These are phyloP conservation scores for Oeneis ivallda DNA, from an alignment of 2,888 invertebrate genomes.

Conservation along the genomic window DNA sequence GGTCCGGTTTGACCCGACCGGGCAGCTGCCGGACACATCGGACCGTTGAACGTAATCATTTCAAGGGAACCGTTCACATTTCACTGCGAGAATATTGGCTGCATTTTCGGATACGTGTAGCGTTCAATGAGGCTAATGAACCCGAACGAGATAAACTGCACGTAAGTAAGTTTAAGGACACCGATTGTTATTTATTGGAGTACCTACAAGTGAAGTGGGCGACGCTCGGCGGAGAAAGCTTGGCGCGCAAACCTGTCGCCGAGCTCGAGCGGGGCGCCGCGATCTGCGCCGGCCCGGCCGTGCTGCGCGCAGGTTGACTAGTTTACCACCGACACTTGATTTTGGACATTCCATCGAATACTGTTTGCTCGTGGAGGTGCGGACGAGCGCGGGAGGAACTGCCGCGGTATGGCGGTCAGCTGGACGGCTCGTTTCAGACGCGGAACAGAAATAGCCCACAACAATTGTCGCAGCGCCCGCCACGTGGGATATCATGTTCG, in stretches of 20 bases:
- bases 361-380: no score
- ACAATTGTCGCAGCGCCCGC: slow-evolving; percentile 34
- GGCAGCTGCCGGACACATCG: no score
- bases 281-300: no score
- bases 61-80: not conserved
- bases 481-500: slow-evolving; percentile 21
- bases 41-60: not conserved
- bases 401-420: slow-evolving; percentile 18
- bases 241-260: not conserved
- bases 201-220: not conserved
- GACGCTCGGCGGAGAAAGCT: slow-evolving; percentile 9
- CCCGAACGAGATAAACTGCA: slow-evolving; percentile 9
- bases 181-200: not conserved
- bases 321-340: not conserved
- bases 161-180: not conserved
- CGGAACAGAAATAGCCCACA: slow-evolving; percentile 42
- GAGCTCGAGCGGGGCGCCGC: no score
- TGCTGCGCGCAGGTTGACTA: no score
- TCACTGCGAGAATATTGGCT: not conserved
- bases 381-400: not conserved
- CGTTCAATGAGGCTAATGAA: slow-evolving; percentile 1
- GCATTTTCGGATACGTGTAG: not conserved
- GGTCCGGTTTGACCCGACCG: no score
- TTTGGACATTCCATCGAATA: not conserved
- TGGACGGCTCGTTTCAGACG: slow-evolving; percentile 37